Evolutionary conservation across 2,888 invertebrate species (phyloP), one percentile per base, ranked within the genome.

Genomic region (Apotomis turbidana): DNA sequence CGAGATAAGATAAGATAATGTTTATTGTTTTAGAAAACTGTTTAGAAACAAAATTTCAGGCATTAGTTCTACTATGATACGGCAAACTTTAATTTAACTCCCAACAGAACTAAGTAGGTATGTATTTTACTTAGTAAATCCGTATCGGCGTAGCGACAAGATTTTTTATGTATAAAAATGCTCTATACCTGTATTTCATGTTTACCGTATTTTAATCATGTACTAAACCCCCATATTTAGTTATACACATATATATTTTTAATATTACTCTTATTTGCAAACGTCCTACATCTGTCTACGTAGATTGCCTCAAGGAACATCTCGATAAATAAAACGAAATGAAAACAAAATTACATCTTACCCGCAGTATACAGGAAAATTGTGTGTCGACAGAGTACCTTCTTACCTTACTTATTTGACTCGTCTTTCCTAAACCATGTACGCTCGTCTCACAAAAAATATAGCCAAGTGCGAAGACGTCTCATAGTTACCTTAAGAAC

Each of bases 321-420:
- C 59, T 46, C 10, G 44, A 62, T 61, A 71, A 67, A 71, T 71
- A 68, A 68, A 71, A 68, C 44, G 57, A 71, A 71, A 68, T 71
- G 67, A 68, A 71, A 71, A 62, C 71, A 67, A 57, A 71, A 71
- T 71, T 68, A 72, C 68, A 58, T 38, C 58, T 59, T 63, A 68
- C 49, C 10, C 54, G 61, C 41, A 71, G 67, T 66, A 60, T 74
- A 81, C 79, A 78, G 77, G 76, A 81, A 80, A 78, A 76, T 78
- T 78, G 78, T 75, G 85, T 83, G 85, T 84, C 79, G 80, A 79
- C 88, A 87, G 89, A 91, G 88, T 90, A 87, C 85, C 87, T 89
- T 89, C 88, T 84, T 89, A 88, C 87, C 87, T 41, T 83, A 87
- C 85, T 88, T 90, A 90, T 90, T 91, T 88, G 85, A 87, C 83